These are phyloP conservation scores for Plestiodon gilberti DNA, from an alignment of 2,113 vertebrate genomes.

Conservation along the genomic window DNA sequence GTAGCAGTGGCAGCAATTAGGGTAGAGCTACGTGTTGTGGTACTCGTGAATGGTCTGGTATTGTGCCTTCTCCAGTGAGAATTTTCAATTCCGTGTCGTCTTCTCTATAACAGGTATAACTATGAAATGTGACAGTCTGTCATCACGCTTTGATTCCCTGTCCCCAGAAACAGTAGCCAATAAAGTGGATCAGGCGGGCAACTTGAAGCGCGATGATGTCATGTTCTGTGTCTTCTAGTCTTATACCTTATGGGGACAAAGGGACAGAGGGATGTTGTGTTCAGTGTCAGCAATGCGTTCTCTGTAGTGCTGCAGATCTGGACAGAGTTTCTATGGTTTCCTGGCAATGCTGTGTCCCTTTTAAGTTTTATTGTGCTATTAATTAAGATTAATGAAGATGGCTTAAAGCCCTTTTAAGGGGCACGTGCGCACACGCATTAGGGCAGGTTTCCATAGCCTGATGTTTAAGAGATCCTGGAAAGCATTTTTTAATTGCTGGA, in stretches of 20 bases:
- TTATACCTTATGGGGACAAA: not conserved
- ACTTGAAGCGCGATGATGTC: not conserved
- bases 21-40: not conserved
- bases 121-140: not conserved
- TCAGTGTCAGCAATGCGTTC: not conserved
- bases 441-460: constrained; percentile 28
- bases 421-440: constrained; percentile 6
- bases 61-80: not conserved
- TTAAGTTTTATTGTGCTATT: constrained; percentile 42
- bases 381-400: constrained; percentile 32
- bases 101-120: not conserved
- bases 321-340: constrained; percentile 18
- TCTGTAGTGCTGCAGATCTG: not conserved
- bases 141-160: not conserved
- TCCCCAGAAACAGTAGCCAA: not conserved
- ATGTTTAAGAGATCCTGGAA: not conserved
- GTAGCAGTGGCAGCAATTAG: too few species aligned
- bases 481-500: not conserved
- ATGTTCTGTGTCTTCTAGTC: not conserved
- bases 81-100: not conserved
- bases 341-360: constrained; percentile 20
- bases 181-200: not conserved
- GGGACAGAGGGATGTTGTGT: not conserved
- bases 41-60: not conserved
- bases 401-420: constrained; percentile 23